Percentiles rank a stretch among this genome's conserved stretches.
Conservation (phyloP, 1,140 invertebrate species). For the Leptinotarsa undecemlineata region DNA sequence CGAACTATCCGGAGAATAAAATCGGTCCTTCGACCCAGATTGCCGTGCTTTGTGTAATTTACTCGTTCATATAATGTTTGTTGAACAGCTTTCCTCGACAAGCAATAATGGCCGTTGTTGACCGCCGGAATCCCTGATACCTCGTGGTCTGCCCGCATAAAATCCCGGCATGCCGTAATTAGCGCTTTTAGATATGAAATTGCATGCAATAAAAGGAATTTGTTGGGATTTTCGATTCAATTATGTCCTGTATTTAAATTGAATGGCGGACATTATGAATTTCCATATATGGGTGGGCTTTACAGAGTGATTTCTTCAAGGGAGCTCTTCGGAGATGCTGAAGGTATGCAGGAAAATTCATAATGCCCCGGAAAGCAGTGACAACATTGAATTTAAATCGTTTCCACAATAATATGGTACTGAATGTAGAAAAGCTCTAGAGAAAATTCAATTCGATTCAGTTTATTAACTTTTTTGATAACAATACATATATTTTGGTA, state of each 20-base stretch:
- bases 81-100: conserved; percentile 7
- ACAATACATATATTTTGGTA: too few relatives aligned
- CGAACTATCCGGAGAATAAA: background rate
- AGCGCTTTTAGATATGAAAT: background rate
- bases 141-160: conserved; percentile 3
- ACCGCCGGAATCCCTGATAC: conserved; percentile 4
- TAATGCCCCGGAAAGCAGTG: too few relatives aligned
- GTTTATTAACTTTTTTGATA: too few relatives aligned
- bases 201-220: conserved; percentile 10
- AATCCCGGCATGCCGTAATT: background rate
- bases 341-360: too few relatives aligned
- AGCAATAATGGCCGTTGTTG: conserved; percentile 13
- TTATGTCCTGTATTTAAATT: background rate
- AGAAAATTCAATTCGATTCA: too few relatives aligned
- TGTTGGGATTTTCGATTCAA: conserved; percentile 8
- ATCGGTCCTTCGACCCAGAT: conserved; percentile 10
- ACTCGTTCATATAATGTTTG: conserved; percentile 20
- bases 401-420: too few relatives aligned
- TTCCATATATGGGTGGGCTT: too few relatives aligned
- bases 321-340: too few relatives aligned
- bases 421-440: too few relatives aligned
- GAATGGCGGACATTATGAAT: background rate
- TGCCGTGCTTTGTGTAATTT: conserved; percentile 17
- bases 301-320: too few relatives aligned
- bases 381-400: too few relatives aligned